A percentile compares a stretch with the other conserved stretches of the same genome.
Evolutionary conservation across 2,797 vertebrate genomes (phyloP).

Genomic region (Aphelocoma californica): DNA sequence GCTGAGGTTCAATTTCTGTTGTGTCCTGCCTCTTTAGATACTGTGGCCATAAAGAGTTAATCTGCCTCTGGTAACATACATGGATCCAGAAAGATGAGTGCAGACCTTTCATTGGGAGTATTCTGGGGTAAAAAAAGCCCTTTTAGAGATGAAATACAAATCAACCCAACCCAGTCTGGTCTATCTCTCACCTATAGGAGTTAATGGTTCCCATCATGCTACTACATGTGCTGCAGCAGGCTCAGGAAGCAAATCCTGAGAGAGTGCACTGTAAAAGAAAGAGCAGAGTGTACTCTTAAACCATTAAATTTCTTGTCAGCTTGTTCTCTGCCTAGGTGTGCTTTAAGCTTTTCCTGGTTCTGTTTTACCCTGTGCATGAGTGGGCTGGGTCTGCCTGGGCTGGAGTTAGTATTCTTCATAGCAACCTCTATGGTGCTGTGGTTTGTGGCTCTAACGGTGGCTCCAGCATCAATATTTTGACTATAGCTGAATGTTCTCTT

Average conservation of each 20-base stretch:
- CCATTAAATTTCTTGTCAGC: not conserved
- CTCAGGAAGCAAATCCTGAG: not conserved
- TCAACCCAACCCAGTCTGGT: not conserved
- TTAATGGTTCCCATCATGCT: not conserved
- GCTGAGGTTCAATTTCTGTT: not conserved
- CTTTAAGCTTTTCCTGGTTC: not conserved
- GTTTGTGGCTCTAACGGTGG: not conserved
- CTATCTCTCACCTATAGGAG: not conserved
- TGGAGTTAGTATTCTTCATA: not conserved
- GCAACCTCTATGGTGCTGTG: rapidly evolving
- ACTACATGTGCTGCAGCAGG: not conserved
- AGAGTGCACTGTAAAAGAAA: not conserved
- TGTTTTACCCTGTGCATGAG: not conserved
- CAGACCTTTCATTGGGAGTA: not conserved
- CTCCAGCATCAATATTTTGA: not conserved
- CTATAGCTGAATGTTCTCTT: not conserved
- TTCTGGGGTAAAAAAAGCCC: rapidly evolving
- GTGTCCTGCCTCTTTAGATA: not conserved
- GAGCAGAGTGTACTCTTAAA: not conserved
- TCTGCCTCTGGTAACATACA: not conserved
- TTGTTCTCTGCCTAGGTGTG: not conserved
- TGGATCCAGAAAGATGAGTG: not conserved
- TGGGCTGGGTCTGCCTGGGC: not conserved
- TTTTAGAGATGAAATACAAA: not conserved
- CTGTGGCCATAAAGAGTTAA: not conserved